Conservation (phyloP, 1,140 invertebrate species). For the Aphaenogaster rudis region DNA sequence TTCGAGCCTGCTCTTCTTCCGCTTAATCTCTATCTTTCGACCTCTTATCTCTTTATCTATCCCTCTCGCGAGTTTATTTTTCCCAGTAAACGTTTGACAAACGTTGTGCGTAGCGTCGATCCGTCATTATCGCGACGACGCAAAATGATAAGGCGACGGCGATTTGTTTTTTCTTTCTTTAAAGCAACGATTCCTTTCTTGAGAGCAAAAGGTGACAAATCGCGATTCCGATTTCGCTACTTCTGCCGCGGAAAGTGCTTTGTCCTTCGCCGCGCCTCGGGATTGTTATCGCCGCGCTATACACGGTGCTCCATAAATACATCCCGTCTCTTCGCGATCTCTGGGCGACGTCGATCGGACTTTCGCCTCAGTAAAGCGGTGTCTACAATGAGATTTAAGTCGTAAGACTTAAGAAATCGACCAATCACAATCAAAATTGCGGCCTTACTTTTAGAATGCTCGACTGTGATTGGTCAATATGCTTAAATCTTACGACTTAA, state of each 20-base stretch:
- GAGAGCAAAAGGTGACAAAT: background rate
- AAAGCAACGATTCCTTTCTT: background rate
- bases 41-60: constrained; percentile 54
- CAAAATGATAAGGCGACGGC: background rate
- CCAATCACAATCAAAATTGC: too few species aligned
- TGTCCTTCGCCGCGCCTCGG: constrained; percentile 5
- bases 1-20: background rate
- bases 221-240: background rate
- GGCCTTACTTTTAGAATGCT: too few species aligned
- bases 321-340: background rate
- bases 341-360: background rate
- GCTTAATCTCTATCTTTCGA: background rate
- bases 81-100: constrained; percentile 11
- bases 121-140: background rate
- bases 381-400: too few species aligned
- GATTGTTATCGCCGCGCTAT: constrained; percentile 8
- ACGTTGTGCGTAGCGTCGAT: too few species aligned
- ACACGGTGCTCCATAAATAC: background rate
- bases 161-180: background rate
- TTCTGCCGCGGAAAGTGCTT: background rate
- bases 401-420: too few species aligned
- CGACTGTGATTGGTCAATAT: too few species aligned
- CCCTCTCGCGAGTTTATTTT: background rate
- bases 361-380: background rate
- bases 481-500: too few species aligned